Evolutionary conservation across 2,113 vertebrate genomes (phyloP).

Genomic region (Lagenorhynchus albirostris): DNA sequence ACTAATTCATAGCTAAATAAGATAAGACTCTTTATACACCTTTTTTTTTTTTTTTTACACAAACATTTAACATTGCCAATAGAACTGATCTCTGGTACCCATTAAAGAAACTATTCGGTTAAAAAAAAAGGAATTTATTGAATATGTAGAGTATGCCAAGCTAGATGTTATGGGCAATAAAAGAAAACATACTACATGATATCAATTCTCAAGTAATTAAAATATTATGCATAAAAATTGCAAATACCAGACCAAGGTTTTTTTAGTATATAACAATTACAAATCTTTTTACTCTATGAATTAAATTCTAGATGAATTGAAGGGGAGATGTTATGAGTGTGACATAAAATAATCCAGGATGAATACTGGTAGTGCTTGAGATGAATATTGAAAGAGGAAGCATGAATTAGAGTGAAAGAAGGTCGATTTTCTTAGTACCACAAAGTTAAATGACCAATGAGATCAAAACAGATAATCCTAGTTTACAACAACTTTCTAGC

Average conservation of each 20-base stretch:
- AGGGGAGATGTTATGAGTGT: neutral
- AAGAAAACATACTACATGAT: slow-evolving; percentile 37
- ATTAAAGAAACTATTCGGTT: slow-evolving; percentile 54
- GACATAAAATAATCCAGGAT: neutral
- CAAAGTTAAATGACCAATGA: neutral
- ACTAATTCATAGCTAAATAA: neutral
- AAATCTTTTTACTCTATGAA: slow-evolving; percentile 20
- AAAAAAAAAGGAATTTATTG: slow-evolving; percentile 36
- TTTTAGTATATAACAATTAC: neutral
- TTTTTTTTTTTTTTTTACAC: neutral
- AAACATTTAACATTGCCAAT: slow-evolving; percentile 26
- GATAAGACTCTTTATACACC: neutral
- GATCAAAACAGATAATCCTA: neutral
- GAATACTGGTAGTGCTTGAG: neutral
- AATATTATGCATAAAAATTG: neutral
- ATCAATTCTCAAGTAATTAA: slow-evolving; percentile 40
- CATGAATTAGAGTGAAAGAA: neutral
- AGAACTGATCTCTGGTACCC: slow-evolving; percentile 27
- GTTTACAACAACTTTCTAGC: neutral
- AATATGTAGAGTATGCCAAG: slow-evolving; percentile 33
- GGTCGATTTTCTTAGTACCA: neutral
- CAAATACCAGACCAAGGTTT: neutral
- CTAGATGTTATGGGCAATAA: slow-evolving; percentile 10
- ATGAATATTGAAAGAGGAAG: neutral
- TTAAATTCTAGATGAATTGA: neutral